Conservation (phyloP, 2,113 vertebrate species). For the Electrona antarctica region DNA sequence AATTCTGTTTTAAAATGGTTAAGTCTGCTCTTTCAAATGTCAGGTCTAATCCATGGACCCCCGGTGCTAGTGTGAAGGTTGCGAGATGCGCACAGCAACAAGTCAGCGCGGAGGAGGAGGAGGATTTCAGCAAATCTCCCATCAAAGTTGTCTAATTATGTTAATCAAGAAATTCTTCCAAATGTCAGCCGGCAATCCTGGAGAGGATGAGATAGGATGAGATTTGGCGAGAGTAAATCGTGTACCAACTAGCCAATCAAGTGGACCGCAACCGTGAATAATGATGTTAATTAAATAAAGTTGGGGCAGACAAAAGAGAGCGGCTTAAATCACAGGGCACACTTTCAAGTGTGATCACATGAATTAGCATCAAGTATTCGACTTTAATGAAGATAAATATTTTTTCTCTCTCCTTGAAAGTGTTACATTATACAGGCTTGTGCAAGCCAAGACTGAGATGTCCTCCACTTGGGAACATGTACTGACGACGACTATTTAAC, state of each 20-base stretch:
- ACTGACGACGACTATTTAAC: background rate
- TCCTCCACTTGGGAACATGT: slow-evolving; percentile 38
- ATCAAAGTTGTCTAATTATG: slow-evolving; percentile 85
- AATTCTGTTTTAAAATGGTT: slow-evolving; percentile 49
- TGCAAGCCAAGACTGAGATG: slow-evolving; percentile 35
- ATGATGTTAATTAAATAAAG: slow-evolving; percentile 69
- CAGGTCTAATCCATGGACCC: slow-evolving; percentile 73
- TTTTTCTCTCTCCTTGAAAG: slow-evolving; percentile 47
- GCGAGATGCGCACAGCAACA: slow-evolving; percentile 69
- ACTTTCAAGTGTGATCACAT: slow-evolving; percentile 56
- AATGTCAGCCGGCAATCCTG: slow-evolving; percentile 79
- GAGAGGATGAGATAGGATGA: slow-evolving; percentile 76
- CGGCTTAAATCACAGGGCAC: slow-evolving; percentile 53
- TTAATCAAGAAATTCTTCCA: slow-evolving; percentile 81
- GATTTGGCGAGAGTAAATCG: slow-evolving; percentile 73
- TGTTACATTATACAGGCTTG: slow-evolving; percentile 14
- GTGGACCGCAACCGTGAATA: slow-evolving; percentile 43
- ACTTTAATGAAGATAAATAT: slow-evolving; percentile 65
- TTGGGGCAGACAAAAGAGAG: slow-evolving; percentile 61
- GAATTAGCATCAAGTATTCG: slow-evolving; percentile 65
- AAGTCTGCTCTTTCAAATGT: slow-evolving; percentile 76
- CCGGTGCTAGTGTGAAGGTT: slow-evolving; percentile 63
- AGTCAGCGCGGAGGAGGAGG: slow-evolving; percentile 62
- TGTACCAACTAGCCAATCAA: slow-evolving; percentile 65
- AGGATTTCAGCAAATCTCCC: slow-evolving; percentile 79